Evolutionary conservation across 2,888 invertebrate species (phyloP).

Genomic region (Tholera decimalis): DNA sequence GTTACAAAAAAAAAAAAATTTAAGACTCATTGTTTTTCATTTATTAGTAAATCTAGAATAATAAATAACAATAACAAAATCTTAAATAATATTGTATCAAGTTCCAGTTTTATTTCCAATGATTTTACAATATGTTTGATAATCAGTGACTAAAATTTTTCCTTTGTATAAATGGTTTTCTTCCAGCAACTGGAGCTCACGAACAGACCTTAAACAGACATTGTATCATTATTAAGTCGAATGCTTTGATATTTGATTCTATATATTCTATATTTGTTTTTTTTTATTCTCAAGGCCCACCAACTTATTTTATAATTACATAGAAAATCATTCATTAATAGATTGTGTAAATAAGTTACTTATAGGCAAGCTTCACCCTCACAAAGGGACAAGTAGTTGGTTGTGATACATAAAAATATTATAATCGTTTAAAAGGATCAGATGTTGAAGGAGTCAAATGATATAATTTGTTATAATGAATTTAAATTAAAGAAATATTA

Average conservation of each 20-base stretch:
- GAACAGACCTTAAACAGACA: constrained; percentile 76
- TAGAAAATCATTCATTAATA: too few species aligned
- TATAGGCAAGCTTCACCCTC: too few species aligned
- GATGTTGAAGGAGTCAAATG: too few species aligned
- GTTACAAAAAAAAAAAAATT: constrained; percentile 50
- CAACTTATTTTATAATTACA: too few species aligned
- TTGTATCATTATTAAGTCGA: background rate
- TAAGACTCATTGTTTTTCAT: constrained; percentile 43
- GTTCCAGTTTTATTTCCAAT: constrained; percentile 71
- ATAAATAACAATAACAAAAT: background rate
- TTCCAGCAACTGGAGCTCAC: constrained; percentile 81
- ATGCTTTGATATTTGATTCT: background rate
- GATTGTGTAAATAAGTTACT: too few species aligned
- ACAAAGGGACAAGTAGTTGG: too few species aligned
- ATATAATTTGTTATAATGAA: too few species aligned
- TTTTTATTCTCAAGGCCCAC: background rate
- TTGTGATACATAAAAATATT: too few species aligned
- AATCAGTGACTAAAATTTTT: constrained; percentile 86
- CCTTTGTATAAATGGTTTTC: constrained; percentile 84
- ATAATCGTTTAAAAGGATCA: too few species aligned
- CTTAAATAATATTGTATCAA: constrained; percentile 12
- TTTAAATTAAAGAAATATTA: too few species aligned
- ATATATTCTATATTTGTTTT: background rate
- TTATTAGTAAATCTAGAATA: constrained; percentile 21
- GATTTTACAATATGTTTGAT: constrained; percentile 86